A percentile compares a stretch with the other conserved stretches of the same genome.
These are phyloP conservation scores for Acholoe squamosa DNA, from an alignment of 2,888 invertebrate species.

Conservation along the genomic window DNA sequence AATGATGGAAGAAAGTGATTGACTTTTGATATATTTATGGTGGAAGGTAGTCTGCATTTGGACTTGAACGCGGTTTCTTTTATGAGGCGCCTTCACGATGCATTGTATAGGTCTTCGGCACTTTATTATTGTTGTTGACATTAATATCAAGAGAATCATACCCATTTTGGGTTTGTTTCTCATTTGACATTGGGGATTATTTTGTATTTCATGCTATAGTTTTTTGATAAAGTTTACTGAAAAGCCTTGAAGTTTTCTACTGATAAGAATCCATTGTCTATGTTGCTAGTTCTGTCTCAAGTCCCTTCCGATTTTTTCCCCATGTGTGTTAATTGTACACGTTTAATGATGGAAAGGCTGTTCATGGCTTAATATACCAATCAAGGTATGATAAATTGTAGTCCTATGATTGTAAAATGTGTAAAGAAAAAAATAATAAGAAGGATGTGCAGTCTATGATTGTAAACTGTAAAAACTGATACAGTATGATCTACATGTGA, in stretches of 20 bases:
- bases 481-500: not conserved
- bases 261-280: not conserved
- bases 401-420: not conserved
- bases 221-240: conserved; percentile 45
- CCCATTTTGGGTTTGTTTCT: not conserved
- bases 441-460: not conserved
- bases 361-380: not conserved
- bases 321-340: not conserved
- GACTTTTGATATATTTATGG: not conserved
- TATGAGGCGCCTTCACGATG: not conserved
- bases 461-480: not conserved
- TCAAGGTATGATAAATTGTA: not conserved
- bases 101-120: not conserved
- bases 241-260: conserved; percentile 25
- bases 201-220: not conserved
- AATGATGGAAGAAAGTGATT: not conserved
- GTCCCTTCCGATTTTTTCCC: not conserved
- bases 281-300: conserved; percentile 11
- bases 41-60: not conserved
- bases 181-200: not conserved
- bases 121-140: conserved; percentile 4
- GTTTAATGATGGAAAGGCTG: not conserved
- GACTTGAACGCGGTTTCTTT: not conserved
- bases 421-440: not conserved
- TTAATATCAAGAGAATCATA: not conserved